These are phyloP conservation scores for Xerus inauris DNA, from an alignment of 2,113 vertebrate species.

Conservation along the genomic window DNA sequence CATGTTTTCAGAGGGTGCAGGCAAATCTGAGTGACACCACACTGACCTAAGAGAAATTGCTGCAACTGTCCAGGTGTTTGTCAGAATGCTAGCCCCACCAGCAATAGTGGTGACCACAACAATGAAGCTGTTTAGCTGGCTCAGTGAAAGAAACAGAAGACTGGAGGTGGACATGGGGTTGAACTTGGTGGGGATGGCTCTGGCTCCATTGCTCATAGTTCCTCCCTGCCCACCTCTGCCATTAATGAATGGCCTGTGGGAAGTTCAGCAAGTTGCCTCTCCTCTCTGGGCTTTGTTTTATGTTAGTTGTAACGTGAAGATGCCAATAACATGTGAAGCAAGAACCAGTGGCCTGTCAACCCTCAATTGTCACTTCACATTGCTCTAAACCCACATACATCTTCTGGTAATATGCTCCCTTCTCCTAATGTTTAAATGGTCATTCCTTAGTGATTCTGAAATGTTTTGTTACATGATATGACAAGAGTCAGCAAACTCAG, in stretches of 20 bases:
- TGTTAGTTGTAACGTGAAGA: not conserved
- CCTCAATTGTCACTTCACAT: not conserved
- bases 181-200: not conserved
- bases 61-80: not conserved
- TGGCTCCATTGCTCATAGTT: not conserved
- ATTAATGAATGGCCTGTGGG: not conserved
- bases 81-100: not conserved
- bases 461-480: constrained; percentile 20
- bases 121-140: not conserved
- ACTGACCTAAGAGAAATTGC: not conserved
- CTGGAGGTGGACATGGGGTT: not conserved
- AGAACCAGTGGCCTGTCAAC: not conserved
- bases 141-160: not conserved
- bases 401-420: not conserved
- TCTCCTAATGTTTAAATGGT: not conserved
- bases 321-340: not conserved
- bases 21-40: not conserved
- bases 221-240: not conserved
- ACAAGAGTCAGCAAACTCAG: constrained; percentile 24
- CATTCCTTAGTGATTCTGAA: constrained; percentile 19
- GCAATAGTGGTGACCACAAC: not conserved
- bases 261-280: not conserved
- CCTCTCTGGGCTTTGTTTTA: not conserved
- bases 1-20: not conserved
- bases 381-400: not conserved